Percentiles rank a stretch among this genome's conserved stretches.
Evolutionary conservation across 2,797 vertebrate species (phyloP).

Genomic region (Columba guinea): DNA sequence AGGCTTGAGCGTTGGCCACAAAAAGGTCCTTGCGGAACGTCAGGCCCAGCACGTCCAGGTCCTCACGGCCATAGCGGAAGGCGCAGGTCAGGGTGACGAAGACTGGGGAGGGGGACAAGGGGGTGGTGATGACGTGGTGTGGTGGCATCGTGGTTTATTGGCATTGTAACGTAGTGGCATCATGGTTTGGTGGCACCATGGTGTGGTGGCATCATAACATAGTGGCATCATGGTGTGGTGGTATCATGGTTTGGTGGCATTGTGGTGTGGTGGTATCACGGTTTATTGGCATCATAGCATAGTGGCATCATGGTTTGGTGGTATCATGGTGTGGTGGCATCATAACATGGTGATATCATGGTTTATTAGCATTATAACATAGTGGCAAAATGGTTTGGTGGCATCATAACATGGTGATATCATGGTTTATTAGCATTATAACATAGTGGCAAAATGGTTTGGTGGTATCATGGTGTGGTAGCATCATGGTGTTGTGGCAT

Average conservation of each 20-base stretch:
- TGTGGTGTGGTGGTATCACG: neutral
- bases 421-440: too few relatives aligned
- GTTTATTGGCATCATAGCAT: too few relatives aligned
- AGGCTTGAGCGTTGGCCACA: conserved; percentile 89
- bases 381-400: neutral
- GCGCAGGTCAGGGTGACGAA: conserved; percentile 96
- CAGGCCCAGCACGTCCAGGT: conserved; percentile 92
- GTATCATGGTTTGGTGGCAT: rapidly evolving
- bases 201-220: rapidly evolving
- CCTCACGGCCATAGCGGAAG: conserved; percentile 95
- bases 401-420: rapidly evolving
- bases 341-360: too few relatives aligned
- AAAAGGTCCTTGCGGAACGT: conserved; percentile 96
- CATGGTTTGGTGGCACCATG: neutral
- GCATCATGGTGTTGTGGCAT: too few relatives aligned
- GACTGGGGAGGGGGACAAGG: conserved; percentile 74
- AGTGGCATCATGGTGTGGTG: neutral
- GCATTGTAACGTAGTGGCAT: rapidly evolving
- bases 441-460: rapidly evolving
- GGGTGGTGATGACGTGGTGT: neutral
- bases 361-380: too few relatives aligned
- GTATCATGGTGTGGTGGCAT: neutral
- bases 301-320: neutral
- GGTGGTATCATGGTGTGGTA: rapidly evolving
- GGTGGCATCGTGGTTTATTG: too few relatives aligned